phyloP scores from a whole-genome alignment of 30 jellyfish, hydroid and myxozoan genomes.

The Cassiopea xamachana region DNA sequence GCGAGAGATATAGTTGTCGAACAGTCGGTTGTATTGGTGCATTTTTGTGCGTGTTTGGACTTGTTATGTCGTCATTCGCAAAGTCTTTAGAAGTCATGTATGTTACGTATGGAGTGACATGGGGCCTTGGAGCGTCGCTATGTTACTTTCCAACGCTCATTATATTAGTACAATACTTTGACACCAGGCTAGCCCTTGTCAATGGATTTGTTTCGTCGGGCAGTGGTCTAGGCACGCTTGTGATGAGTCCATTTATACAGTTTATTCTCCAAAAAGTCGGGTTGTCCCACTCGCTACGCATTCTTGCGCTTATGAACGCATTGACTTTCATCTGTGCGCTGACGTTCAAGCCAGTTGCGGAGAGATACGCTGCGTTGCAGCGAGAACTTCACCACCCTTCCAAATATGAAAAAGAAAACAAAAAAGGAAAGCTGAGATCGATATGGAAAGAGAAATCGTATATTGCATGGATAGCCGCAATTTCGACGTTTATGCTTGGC shows the following conservation, averaged over 20 bases:
- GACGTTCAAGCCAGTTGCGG: slow-evolving; percentile 82
- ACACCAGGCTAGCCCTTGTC: slow-evolving; percentile 95
- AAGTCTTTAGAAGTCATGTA: slow-evolving; percentile 77
- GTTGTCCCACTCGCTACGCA: slow-evolving; percentile 64
- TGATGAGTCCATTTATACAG: slow-evolving; percentile 89
- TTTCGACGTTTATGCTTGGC: slow-evolving; percentile 94
- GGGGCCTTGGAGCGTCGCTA: slow-evolving; percentile 99
- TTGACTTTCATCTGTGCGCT: slow-evolving; percentile 78
- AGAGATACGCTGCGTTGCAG: slow-evolving; percentile 70
- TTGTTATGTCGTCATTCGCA: slow-evolving; percentile 93
- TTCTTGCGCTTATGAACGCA: slow-evolving; percentile 79
- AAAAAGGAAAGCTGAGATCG: slow-evolving; percentile 1
- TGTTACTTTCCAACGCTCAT: slow-evolving; percentile 97
- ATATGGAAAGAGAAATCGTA: slow-evolving; percentile 47
- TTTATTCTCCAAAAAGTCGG: slow-evolving; percentile 73
- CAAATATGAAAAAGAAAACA: neutral
- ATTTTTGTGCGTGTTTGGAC: slow-evolving; percentile 89
- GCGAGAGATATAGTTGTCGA: slow-evolving; percentile 92
- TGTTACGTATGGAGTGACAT: slow-evolving; percentile 94
- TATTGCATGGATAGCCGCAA: slow-evolving; percentile 86
- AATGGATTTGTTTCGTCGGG: slow-evolving; percentile 98
- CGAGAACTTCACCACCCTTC: slow-evolving; percentile 1
- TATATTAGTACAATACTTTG: slow-evolving; percentile 90
- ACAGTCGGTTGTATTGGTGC: slow-evolving; percentile 88
- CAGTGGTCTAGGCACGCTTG: slow-evolving; percentile 98